Conservation (phyloP, 2,113 vertebrate genomes). For the Mustelus asterias region DNA sequence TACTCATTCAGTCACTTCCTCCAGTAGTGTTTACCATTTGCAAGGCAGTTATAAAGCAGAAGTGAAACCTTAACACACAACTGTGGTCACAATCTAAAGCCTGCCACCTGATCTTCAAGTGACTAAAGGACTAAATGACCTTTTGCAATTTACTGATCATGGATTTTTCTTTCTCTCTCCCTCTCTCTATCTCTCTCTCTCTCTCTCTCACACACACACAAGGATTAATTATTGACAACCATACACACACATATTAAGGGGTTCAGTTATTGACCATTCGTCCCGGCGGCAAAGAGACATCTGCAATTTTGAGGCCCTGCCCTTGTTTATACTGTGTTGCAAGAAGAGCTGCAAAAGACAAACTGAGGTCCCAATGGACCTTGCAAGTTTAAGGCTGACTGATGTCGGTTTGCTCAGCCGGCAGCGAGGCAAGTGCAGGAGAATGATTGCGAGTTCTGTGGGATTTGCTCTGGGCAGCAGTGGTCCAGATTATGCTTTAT, state of each 20-base stretch:
- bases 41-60: conserved; percentile 35
- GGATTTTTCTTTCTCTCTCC: background rate
- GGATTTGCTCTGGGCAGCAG: background rate
- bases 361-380: background rate
- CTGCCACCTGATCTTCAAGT: background rate
- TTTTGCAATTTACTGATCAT: background rate
- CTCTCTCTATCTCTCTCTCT: too few species aligned
- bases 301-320: background rate
- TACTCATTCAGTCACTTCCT: conserved; percentile 20
- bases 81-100: background rate
- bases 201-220: too few species aligned
- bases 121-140: background rate
- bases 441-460: background rate
- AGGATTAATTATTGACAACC: too few species aligned
- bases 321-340: too few species aligned
- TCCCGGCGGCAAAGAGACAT: background rate
- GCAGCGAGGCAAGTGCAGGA: background rate
- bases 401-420: too few species aligned
- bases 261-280: background rate
- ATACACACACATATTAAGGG: too few species aligned
- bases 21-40: conserved; percentile 26
- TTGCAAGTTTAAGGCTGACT: background rate
- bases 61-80: conserved; percentile 15
- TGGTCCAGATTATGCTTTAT: too few species aligned
- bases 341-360: background rate